Evolutionary conservation across 1,140 invertebrate species (phyloP).

Genomic region (Aphis craccivora): DNA sequence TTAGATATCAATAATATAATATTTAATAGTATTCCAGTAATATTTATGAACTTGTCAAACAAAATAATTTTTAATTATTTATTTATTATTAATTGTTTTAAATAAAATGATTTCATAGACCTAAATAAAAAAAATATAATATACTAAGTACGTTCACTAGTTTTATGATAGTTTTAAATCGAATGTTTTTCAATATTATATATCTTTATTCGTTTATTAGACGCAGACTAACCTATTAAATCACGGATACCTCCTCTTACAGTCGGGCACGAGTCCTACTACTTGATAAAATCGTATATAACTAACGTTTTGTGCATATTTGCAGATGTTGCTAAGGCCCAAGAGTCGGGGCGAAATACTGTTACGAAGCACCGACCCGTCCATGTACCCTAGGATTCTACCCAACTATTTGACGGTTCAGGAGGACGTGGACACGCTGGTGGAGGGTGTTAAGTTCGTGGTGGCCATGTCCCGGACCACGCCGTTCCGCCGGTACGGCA

Average conservation of each 20-base stretch:
- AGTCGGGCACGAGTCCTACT: accelerated
- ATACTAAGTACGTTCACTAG: no score
- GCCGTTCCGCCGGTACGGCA: slow-evolving; percentile 74
- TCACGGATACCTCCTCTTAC: background rate
- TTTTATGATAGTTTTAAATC: no score
- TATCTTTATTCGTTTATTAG: no score
- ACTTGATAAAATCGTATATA: background rate
- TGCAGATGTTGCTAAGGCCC: slow-evolving; percentile 72
- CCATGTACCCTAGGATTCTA: slow-evolving; percentile 89
- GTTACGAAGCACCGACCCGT: slow-evolving; percentile 82
- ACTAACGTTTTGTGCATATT: background rate
- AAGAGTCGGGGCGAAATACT: slow-evolving; percentile 80
- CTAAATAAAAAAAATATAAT: background rate
- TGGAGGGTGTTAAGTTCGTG: slow-evolving; percentile 84
- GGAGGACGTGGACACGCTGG: slow-evolving; percentile 78
- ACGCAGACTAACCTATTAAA: background rate
- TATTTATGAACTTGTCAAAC: no score
- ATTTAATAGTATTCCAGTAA: no score
- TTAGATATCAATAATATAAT: background rate
- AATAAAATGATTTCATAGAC: background rate
- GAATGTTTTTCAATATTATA: no score
- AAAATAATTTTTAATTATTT: background rate
- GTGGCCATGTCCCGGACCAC: slow-evolving; percentile 77
- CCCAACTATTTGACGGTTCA: slow-evolving; percentile 89
- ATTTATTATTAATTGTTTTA: background rate